These are phyloP conservation scores for Microctenopoma stevenorrisi DNA, from an alignment of 2,797 vertebrate species.

Conservation along the genomic window DNA sequence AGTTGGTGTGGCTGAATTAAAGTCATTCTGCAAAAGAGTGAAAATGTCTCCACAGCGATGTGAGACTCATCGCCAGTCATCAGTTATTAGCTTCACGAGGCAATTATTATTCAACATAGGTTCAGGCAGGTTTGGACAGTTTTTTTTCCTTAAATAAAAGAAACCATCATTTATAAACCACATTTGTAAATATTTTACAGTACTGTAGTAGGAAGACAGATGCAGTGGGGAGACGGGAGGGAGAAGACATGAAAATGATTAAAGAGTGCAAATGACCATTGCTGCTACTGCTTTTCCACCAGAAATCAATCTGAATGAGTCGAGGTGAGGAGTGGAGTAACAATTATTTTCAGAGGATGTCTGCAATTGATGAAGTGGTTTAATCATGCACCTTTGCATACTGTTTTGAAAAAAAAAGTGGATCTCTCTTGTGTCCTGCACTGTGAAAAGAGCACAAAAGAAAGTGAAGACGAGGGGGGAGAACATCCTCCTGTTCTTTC, in stretches of 20 bases:
- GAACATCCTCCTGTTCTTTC: background rate
- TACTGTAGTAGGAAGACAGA: background rate
- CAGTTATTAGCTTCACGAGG: too few species aligned
- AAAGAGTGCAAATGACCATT: too few species aligned
- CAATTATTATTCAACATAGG: too few species aligned
- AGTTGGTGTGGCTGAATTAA: too few species aligned
- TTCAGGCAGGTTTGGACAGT: too few species aligned
- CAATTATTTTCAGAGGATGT: constrained; percentile 10
- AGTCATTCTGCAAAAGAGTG: too few species aligned
- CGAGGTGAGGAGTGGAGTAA: constrained; percentile 7
- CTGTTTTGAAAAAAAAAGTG: constrained; percentile 18
- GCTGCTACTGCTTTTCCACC: background rate
- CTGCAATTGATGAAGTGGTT: constrained; percentile 29
- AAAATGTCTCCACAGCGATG: too few species aligned
- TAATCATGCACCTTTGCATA: constrained; percentile 13
- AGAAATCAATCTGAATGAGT: constrained; percentile 18
- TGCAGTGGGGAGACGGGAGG: background rate
- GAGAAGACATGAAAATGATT: background rate
- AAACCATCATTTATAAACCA: too few species aligned
- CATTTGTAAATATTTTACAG: too few species aligned
- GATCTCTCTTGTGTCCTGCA: constrained; percentile 14
- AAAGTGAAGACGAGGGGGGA: background rate
- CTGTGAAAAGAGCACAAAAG: constrained; percentile 10
- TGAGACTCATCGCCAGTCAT: too few species aligned
- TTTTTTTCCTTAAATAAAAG: too few species aligned